Percentiles rank a stretch among this genome's conserved stretches.
These are phyloP conservation scores for Mesorhabditis belari DNA, from an alignment of 2,888 invertebrate species.

Conservation along the genomic window DNA sequence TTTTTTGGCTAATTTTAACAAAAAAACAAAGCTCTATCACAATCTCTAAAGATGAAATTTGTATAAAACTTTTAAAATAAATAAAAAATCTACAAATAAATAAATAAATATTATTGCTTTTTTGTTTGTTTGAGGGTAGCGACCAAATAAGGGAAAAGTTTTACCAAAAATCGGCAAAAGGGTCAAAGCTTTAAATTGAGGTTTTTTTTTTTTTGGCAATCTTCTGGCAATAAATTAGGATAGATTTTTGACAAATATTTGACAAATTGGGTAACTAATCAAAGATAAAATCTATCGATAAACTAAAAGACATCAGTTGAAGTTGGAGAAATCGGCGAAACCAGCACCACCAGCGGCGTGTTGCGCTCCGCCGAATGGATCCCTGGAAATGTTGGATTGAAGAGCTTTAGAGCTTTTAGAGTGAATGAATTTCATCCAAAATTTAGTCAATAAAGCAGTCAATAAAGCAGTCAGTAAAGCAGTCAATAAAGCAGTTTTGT, in stretches of 20 bases:
- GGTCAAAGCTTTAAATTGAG: neutral
- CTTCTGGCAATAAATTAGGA: too few species aligned
- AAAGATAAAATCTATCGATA: neutral
- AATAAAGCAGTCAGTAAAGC: neutral
- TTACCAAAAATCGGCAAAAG: neutral
- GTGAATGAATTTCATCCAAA: neutral
- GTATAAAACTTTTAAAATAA: too few species aligned
- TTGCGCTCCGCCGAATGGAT: constrained; percentile 19
- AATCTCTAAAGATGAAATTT: too few species aligned
- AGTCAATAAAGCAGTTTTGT: too few species aligned
- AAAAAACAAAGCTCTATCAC: too few species aligned
- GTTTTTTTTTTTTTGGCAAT: neutral
- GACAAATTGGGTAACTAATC: too few species aligned
- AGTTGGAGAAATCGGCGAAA: constrained; percentile 43
- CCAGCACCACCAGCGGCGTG: constrained; percentile 10
- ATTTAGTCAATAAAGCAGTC: constrained; percentile 1
- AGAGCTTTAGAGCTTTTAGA: neutral
- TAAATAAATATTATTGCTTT: too few species aligned
- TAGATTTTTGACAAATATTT: too few species aligned
- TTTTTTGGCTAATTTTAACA: too few species aligned
- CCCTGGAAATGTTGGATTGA: constrained; percentile 1
- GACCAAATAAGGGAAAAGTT: too few species aligned
- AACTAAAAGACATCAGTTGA: constrained; percentile 25
- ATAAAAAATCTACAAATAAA: too few species aligned
- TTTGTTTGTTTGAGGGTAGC: too few species aligned